Percentiles rank a stretch among this genome's conserved stretches.
Conservation (phyloP, 2,888 invertebrate species). For the Meganola albula region DNA sequence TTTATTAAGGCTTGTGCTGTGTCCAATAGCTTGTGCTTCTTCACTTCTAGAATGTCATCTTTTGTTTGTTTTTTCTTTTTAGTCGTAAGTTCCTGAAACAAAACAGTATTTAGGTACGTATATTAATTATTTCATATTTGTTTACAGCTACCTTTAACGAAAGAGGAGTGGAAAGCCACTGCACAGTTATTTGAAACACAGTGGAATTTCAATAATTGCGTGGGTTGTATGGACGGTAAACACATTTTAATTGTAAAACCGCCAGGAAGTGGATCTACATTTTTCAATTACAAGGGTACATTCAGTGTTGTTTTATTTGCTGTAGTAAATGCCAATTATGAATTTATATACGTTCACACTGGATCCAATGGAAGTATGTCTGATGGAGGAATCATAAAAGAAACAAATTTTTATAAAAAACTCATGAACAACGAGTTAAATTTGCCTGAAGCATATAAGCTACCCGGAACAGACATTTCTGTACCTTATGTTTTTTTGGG, state of each 20-base stretch:
- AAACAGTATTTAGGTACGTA: too few relatives aligned
- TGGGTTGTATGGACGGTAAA: conserved; percentile 26
- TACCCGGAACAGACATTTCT: conserved; percentile 13
- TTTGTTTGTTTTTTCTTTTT: too few relatives aligned
- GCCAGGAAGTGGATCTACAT: conserved; percentile 20
- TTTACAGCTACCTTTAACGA: conserved; percentile 3
- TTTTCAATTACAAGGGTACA: conserved; percentile 24
- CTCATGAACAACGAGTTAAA: conserved; percentile 10
- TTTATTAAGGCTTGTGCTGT: too few relatives aligned
- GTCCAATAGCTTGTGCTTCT: too few relatives aligned
- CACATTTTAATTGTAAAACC: conserved; percentile 24
- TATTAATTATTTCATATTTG: too few relatives aligned
- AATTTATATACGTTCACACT: conserved; percentile 15
- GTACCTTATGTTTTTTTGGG: conserved; percentile 16
- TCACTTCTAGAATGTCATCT: too few relatives aligned
- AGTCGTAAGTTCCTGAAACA: too few relatives aligned
- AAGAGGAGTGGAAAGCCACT: conserved; percentile 6
- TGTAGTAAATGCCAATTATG: conserved; percentile 18
- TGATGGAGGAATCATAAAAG: conserved; percentile 21
- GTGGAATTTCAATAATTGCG: conserved; percentile 28
- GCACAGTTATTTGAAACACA: conserved; percentile 8
- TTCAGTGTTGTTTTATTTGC: conserved; percentile 19
- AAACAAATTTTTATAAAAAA: conserved; percentile 9
- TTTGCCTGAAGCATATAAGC: conserved; percentile 8
- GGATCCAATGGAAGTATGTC: conserved; percentile 20